phyloP scores from a whole-genome alignment of 1,140 invertebrate genomes.

The Dreissena polymorpha region DNA sequence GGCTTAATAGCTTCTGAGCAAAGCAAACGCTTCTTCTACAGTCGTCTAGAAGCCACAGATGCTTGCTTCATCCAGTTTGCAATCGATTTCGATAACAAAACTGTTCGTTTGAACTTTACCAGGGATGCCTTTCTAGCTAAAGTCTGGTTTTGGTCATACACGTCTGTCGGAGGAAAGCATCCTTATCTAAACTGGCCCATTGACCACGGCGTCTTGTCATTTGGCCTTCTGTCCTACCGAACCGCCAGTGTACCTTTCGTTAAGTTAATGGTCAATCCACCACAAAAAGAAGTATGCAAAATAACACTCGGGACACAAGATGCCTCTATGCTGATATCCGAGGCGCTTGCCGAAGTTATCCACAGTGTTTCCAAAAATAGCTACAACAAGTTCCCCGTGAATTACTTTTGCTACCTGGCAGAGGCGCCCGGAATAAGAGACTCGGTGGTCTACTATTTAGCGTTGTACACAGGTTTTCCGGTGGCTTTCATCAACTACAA shows the following conservation, averaged over 20 bases:
- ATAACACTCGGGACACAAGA: not conserved
- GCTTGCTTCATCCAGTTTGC: not conserved
- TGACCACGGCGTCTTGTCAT: not conserved
- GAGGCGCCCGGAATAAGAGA: not conserved
- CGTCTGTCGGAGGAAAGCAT: not conserved
- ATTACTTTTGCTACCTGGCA: not conserved
- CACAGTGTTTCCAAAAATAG: not conserved
- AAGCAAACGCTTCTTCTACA: not conserved
- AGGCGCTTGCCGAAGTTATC: not conserved
- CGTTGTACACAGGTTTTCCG: not conserved
- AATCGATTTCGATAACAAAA: not conserved
- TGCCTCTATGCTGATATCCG: not conserved
- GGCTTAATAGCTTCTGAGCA: not conserved
- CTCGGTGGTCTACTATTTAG: not conserved
- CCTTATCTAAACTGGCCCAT: not conserved
- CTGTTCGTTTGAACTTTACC: not conserved
- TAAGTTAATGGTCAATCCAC: not conserved
- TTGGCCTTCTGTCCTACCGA: not conserved
- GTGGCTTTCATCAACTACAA: not conserved
- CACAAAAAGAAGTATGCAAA: not conserved
- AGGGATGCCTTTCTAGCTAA: not conserved
- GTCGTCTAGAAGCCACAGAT: not conserved
- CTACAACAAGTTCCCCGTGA: not conserved
- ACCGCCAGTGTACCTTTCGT: not conserved
- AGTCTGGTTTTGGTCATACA: not conserved